A percentile compares a stretch with the other conserved stretches of the same genome.
Evolutionary conservation across 2,113 vertebrate genomes (phyloP).

Genomic region (Callipepla californica): DNA sequence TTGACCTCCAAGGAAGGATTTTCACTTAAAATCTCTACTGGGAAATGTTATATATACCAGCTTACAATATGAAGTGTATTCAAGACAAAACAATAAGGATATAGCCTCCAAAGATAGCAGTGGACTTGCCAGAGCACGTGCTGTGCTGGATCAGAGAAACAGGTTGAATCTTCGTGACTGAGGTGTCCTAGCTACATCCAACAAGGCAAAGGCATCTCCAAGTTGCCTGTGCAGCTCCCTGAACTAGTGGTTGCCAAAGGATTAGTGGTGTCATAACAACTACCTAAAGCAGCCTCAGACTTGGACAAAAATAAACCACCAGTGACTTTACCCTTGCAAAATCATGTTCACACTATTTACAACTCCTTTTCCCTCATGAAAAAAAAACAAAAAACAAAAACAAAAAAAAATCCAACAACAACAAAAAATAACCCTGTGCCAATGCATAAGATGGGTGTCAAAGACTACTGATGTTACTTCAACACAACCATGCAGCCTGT

Average conservation of each 20-base stretch:
- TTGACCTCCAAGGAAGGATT: conserved; percentile 30
- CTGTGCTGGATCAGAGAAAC: background rate
- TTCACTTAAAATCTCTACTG: conserved; percentile 15
- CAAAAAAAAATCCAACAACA: too few species aligned
- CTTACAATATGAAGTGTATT: background rate
- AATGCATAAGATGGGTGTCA: background rate
- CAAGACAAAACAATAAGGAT: background rate
- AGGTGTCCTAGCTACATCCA: background rate
- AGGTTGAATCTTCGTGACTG: fast-evolving
- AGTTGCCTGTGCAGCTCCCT: fast-evolving
- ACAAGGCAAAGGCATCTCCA: background rate
- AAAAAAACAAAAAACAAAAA: background rate
- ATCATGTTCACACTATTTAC: background rate
- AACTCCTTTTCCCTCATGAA: background rate
- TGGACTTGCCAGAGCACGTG: fast-evolving
- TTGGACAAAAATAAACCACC: background rate
- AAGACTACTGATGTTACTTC: background rate
- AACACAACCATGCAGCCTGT: background rate
- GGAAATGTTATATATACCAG: conserved; percentile 24
- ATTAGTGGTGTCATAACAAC: background rate
- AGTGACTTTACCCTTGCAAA: background rate
- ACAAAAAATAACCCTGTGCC: background rate
- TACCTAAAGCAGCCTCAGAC: background rate
- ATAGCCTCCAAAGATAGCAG: background rate
- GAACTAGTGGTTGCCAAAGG: background rate